phyloP scores from a whole-genome alignment of 2,888 invertebrate species.

The Meteorus cinctellus region DNA sequence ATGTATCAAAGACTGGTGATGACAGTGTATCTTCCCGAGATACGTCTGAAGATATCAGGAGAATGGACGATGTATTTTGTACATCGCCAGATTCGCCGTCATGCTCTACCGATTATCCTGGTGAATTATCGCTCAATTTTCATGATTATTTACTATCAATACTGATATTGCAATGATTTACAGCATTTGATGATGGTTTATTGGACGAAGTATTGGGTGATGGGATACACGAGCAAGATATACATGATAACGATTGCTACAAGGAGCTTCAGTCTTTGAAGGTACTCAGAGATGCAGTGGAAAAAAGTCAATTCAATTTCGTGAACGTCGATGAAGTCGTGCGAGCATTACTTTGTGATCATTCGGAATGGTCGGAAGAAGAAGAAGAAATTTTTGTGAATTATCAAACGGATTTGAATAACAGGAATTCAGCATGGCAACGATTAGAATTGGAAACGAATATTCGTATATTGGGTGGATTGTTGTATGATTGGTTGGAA shows the following conservation, averaged over 20 bases:
- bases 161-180: slow-evolving; percentile 11
- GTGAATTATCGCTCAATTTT: slow-evolving; percentile 48
- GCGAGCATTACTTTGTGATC: slow-evolving; percentile 78
- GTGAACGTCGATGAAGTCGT: slow-evolving; percentile 68
- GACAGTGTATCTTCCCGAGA: slow-evolving; percentile 58
- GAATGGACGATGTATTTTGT: slow-evolving; percentile 64
- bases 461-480: slow-evolving; percentile 77
- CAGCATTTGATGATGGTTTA: slow-evolving; percentile 70
- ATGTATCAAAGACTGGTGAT: slow-evolving; percentile 48
- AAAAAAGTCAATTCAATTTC: slow-evolving; percentile 58
- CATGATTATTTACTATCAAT: not conserved
- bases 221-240: slow-evolving; percentile 73
- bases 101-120: slow-evolving; percentile 67
- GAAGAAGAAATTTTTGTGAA: slow-evolving; percentile 75
- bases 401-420: slow-evolving; percentile 78
- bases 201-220: slow-evolving; percentile 73
- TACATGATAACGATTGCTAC: slow-evolving; percentile 75
- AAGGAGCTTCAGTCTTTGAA: slow-evolving; percentile 75
- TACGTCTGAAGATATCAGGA: slow-evolving; percentile 62
- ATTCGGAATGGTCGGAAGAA: slow-evolving; percentile 76
- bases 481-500: slow-evolving; percentile 87
- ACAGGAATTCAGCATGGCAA: slow-evolving; percentile 79
- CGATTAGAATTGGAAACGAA: slow-evolving; percentile 80
- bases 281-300: slow-evolving; percentile 62
- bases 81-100: slow-evolving; percentile 70